phyloP scores from a whole-genome alignment of 2,888 invertebrate species.

The Prenolepis imparis region DNA sequence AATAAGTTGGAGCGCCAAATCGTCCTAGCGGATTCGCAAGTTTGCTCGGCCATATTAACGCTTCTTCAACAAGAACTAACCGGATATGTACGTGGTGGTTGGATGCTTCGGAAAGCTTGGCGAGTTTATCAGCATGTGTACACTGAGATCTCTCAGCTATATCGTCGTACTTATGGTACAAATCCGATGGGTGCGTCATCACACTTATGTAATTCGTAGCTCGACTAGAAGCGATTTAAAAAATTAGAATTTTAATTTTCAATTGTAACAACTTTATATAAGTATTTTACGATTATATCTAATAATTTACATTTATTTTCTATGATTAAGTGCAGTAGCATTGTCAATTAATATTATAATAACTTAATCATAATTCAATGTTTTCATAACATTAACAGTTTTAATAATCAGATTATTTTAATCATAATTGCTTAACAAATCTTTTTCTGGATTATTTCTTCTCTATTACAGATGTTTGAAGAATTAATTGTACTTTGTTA shows the following conservation, averaged over 20 bases:
- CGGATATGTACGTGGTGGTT: constrained; percentile 89
- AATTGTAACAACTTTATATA: not conserved
- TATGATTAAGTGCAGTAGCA: not conserved
- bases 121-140: constrained; percentile 90
- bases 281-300: not conserved
- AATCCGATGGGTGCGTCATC: constrained; percentile 77
- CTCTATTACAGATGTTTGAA: not conserved
- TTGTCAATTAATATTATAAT: not conserved
- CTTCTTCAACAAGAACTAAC: constrained; percentile 90
- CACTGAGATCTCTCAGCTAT: constrained; percentile 87
- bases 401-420: not conserved
- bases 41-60: constrained; percentile 89
- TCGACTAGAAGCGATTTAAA: not conserved
- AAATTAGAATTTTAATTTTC: not conserved
- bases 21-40: constrained; percentile 89
- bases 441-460: not conserved
- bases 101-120: constrained; percentile 91
- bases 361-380: too few species aligned
- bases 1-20: constrained; percentile 89
- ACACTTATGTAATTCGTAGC: not conserved
- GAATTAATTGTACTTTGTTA: not conserved
- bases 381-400: not conserved
- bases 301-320: not conserved
- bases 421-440: not conserved
- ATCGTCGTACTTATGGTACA: constrained; percentile 86